Evolutionary conservation across 2,113 vertebrate genomes (phyloP), one percentile per base, ranked within the genome.

Genomic region (Eira barbara): DNA sequence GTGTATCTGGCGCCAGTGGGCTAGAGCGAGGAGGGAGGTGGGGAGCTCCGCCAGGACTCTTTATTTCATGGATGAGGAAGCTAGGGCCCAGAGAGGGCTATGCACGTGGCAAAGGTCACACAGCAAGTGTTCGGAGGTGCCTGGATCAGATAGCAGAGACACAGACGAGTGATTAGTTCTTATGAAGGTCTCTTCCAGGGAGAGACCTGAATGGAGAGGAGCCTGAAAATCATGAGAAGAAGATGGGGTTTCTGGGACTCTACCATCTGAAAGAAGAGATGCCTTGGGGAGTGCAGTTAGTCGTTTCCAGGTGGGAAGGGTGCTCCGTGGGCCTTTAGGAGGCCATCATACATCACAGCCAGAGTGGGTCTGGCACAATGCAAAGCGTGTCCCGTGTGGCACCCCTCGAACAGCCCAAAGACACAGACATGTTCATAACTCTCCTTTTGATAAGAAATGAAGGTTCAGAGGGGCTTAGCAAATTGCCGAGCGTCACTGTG

Each of bases 221-320:
- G 20, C 5, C 59, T 59, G 57, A 10, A 80, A 65, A 31, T 34
- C 67, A n/a, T 15, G 20, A 81, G 92, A 76, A 94, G 73, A 83
- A 21, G 23, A 63, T 45, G 34, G 20, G 27, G 36, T 3, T 3
- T 42, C n/a, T 93, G 65, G 23, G 25, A n/a, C 17, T 34, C 6
- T 79, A 25, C 39, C 39, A 42, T 14, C 7, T 1, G 55, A 65
- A 49, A 42, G 29, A 55, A 67, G 17, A 84, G n/a, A 45, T 29
- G 6, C 7, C 21, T n/a, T 1, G 0, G 6, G 34, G 34, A 13
- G 39, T 57, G 15, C 15, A 9, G 13, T 20, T 1, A 11, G 29
- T 36, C 20, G 0, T 52, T 76, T 84, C 25, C n/a, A 65, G 79
- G 73, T 71, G n/a, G 57, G 76, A 20, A 45, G 55, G 49, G 45